Conservation (phyloP, 2,888 invertebrate species). For the Steromphala cineraria region DNA sequence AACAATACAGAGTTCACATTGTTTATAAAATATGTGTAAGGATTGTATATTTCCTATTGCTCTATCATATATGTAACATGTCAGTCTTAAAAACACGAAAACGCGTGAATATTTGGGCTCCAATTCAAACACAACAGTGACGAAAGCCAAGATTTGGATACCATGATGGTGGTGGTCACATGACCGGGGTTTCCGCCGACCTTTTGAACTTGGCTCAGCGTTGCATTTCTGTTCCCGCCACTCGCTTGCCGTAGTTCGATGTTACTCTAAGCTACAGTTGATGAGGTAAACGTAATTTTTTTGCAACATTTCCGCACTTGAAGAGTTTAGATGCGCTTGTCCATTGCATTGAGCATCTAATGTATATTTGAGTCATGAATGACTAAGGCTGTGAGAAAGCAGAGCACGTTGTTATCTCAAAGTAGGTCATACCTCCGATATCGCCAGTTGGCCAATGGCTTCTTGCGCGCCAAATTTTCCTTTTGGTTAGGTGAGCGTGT, state of each 20-base stretch:
- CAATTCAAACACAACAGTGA: constrained; percentile 67
- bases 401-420: constrained; percentile 32
- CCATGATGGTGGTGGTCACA: constrained; percentile 69
- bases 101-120: constrained; percentile 59
- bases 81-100: constrained; percentile 25
- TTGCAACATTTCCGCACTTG: neutral
- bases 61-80: neutral
- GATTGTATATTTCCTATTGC: constrained; percentile 17
- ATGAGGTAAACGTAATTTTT: constrained; percentile 10
- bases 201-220: constrained; percentile 64
- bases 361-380: constrained; percentile 39
- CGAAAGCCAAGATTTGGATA: constrained; percentile 61
- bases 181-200: constrained; percentile 68
- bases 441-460: constrained; percentile 25
- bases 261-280: neutral
- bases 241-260: constrained; percentile 1
- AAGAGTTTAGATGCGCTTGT: constrained; percentile 1
- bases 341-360: neutral
- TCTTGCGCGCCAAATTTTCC: constrained; percentile 23
- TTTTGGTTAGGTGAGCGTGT: neutral
- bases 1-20: constrained; percentile 31
- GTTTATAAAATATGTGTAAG: constrained; percentile 5
- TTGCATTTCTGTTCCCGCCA: constrained; percentile 39
- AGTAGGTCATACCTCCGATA: constrained; percentile 36
- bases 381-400: constrained; percentile 37